Base-by-base conservation (phyloP, 2,888 invertebrate genomes). In the Synergus gifuensis region DNA sequence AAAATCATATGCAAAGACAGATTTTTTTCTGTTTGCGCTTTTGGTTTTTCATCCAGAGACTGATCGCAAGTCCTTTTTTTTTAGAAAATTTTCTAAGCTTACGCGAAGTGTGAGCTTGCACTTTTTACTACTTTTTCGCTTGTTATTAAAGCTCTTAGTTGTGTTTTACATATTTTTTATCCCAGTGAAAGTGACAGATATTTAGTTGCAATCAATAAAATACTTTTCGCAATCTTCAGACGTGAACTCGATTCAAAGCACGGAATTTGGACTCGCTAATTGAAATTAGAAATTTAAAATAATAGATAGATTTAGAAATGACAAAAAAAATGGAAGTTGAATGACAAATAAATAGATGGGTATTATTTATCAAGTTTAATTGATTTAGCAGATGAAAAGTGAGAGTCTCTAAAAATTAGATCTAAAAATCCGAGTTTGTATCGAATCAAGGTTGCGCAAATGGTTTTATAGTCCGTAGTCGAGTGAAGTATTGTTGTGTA, bases 71-170 rank as follows among this genome's bases (percentile, higher is more conserved):
- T 69, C 36, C 16, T 73, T 73, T 49, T 73, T 54, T 69, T 69
- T 58, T 18, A 54, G 12, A 73, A 73, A 54, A 28, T 54, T 73
- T 73, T 28, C 7, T 54, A 2, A 73, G 36, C 14, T 58, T 58
- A 9, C 18, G 58, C 58, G 18, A 18, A 58, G 18, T n/a, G 58
- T 58, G 9, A 58, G 58, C 11, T 28, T 62, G 14, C 22, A 62
- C 73, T 73, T 73, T 69, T 36, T 73, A 73, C 36, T 36, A 54
- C 16, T 54, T 73, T 54, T 73, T 73, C 54, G 73, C 73, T n/a
- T 73, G n/a, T 54, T 73, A 16, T 73, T 36, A 28, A 28, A 28
- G 22, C 14, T 62, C 46, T 28, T 28, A 73, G 73, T 58, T 73
- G 49, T 36, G n/a, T 36, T 73, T 44, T 73, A 49, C n/a, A 36